Evolutionary conservation across 2,888 invertebrate species (phyloP), one percentile per base, ranked within the genome.

Genomic region (Eristalinus sepulchralis): DNA sequence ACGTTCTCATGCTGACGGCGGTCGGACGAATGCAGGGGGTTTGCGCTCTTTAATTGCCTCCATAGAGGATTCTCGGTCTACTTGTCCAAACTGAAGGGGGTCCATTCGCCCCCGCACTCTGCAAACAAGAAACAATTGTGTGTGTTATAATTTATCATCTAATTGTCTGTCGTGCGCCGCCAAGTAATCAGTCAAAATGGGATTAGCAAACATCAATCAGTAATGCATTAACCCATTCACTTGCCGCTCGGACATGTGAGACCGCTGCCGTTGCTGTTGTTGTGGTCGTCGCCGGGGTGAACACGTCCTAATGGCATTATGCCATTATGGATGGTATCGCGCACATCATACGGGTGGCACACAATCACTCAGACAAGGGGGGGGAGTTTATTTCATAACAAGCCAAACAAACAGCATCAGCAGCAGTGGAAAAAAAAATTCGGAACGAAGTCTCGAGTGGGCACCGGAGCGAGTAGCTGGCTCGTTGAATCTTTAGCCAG

Each of bases 191-290:
- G 77, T 85, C 81, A 85, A 82, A 82, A 81, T 82, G 63, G 73
- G 72, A 85, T 85, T 78, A 85, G 73, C 81, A 85, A 85, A 78
- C 81, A 85, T 85, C 81, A 85, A 85, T 85, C 82, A 85, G 77
- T 85, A 73, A 64, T 77, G 77, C 81, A 85, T 85, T 77, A 77
- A 77, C 85, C 81, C 81, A 85, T 85, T 82, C 77, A 77, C 6
- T 78, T 8, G 24, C 31, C 47, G 24, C 60, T 2, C 31, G 8
- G 64, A 27, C 39, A 71, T 22, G 39, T 60, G 71, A 72, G 66
- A 57, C 33, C 33, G 22, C 36, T 24, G 34, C 55, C 79, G 55
- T 70, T 68, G 57, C 60, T 27, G 36, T 36, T 36, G 55, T 72
- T 75, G 68, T 60, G 34, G 77, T 24, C 22, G 24, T 57, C 59